Evolutionary conservation across 2,113 vertebrate genomes (phyloP).

Genomic region (Todiramphus chloris): DNA sequence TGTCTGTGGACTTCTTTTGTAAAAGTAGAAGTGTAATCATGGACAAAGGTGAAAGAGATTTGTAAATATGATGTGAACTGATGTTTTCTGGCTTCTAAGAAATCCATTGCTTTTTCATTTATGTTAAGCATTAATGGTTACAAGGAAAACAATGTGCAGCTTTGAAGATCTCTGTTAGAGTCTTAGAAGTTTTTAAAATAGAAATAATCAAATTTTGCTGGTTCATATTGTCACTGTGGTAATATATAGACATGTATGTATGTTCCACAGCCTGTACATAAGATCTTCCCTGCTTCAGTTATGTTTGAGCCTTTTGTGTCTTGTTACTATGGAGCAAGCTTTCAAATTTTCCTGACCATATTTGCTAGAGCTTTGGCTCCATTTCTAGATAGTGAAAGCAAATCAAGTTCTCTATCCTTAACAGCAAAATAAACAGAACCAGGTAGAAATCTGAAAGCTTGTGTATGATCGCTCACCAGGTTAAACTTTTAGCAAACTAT

Average conservation of each 20-base stretch:
- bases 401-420: not conserved
- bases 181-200: not conserved
- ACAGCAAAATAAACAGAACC: not conserved
- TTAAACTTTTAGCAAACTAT: not conserved
- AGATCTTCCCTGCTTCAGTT: not conserved
- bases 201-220: not conserved
- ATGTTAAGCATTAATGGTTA: not conserved
- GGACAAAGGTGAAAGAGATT: not conserved
- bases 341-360: not conserved
- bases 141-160: not conserved
- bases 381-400: not conserved
- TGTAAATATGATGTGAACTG: not conserved
- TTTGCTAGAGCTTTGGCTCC: not conserved
- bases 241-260: not conserved
- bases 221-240: not conserved
- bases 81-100: not conserved
- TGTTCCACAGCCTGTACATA: not conserved
- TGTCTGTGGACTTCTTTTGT: not conserved
- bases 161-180: not conserved
- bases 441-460: not conserved
- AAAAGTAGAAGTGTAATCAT: not conserved
- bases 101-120: not conserved
- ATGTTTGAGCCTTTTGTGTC: not conserved
- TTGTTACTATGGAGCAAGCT: not conserved
- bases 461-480: too few species aligned